Evolutionary conservation across 2,888 invertebrate genomes (phyloP), one percentile per base, ranked within the genome.

Genomic region (Andrena flavipes): DNA sequence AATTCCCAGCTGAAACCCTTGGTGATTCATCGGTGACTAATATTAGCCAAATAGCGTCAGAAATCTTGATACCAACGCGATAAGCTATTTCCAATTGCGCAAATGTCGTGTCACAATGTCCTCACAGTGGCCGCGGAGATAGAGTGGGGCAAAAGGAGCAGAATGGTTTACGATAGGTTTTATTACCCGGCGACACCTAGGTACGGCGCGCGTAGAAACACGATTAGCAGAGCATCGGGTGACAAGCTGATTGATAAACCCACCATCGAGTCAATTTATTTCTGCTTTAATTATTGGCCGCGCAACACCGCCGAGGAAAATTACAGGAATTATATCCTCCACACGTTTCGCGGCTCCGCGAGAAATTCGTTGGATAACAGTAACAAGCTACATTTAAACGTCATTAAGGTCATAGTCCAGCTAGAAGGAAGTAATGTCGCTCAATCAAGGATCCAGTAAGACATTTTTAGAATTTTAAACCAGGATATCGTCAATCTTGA

Each of bases 241-340:
- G 60, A 62, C 48, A 62, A 29, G 20, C 6, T 48, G 71, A 29
- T 49, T 56, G 49, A 30, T 49, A 59, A 59, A 62, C 60, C 20
- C 29, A 20, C 42, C 59, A 42, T 30, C 60, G 65, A 3, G 8
- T 59, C 54, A 64, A 51, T 26, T 29, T 33, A 59, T 81, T 48
- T 48, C 35, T 20, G 10, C 33, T 30, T 81, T 65, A 69, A 73
- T 81, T 65, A 54, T 65, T 20, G 33, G 35, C 72, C 59, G 26
- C 42, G 65, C 59, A 69, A 80, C 48, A 33, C 20, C 26, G 23
- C 13, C 67, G 20, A 56, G 54, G 68, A 26, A 26, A 26, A 56
- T 23, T 56, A 26, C 23, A 23, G 10, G 23, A 8, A 56, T 56
- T 26, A 56, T 23, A 26, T 13, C 23, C 26, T 10, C 10, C 23